These are phyloP conservation scores for Gonocerus acuteangulatus DNA, from an alignment of 2,888 invertebrate species.

Conservation along the genomic window DNA sequence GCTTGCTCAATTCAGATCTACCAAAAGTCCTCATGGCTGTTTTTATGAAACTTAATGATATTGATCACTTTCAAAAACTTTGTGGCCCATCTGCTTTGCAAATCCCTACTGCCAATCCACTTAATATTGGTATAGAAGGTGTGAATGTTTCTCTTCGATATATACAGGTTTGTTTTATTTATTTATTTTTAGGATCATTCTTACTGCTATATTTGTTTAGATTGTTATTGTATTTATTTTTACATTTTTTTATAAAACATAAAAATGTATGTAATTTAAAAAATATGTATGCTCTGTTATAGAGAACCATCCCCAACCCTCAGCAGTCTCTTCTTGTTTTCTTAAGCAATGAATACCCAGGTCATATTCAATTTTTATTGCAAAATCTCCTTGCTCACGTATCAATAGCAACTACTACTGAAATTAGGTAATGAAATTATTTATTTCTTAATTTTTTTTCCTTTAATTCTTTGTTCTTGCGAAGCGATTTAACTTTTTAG, in stretches of 20 bases:
- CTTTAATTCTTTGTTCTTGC: no score
- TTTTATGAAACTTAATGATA: slow-evolving; percentile 29
- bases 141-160: slow-evolving; percentile 7
- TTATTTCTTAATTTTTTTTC: background rate
- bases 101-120: slow-evolving; percentile 19
- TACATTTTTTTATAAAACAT: background rate
- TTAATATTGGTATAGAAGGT: slow-evolving; percentile 5
- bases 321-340: slow-evolving; percentile 29
- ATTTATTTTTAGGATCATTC: background rate
- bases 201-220: background rate
- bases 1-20: slow-evolving; percentile 27
- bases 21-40: slow-evolving; percentile 28
- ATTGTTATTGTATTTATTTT: background rate
- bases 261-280: no score
- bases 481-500: no score
- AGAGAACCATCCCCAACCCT: slow-evolving; percentile 30
- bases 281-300: no score
- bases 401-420: slow-evolving; percentile 31
- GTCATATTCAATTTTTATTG: slow-evolving; percentile 50
- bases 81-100: slow-evolving; percentile 19
- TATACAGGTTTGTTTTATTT: slow-evolving; percentile 14
- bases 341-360: slow-evolving; percentile 43
- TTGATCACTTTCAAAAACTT: slow-evolving; percentile 26
- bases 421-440: slow-evolving; percentile 34
- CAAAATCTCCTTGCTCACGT: slow-evolving; percentile 33